These are phyloP conservation scores for Strigamia maritima DNA, from an alignment of 2,888 invertebrate species.

Conservation along the genomic window DNA sequence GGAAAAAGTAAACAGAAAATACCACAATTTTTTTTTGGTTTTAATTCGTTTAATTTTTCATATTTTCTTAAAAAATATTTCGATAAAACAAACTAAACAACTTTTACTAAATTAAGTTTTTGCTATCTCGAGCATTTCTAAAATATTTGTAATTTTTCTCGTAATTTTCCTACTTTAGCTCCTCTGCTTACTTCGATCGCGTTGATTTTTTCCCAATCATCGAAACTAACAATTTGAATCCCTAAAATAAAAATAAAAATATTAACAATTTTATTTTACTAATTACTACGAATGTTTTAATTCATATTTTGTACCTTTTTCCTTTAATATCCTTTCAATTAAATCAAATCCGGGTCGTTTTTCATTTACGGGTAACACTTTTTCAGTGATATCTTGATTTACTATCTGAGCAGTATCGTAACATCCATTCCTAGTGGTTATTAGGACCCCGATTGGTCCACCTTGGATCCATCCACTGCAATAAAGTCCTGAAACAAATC, in stretches of 20 bases:
- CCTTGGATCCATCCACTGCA: constrained; percentile 91
- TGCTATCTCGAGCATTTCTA: constrained; percentile 66
- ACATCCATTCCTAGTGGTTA: constrained; percentile 91
- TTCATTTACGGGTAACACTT: constrained; percentile 47
- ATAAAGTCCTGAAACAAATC: constrained; percentile 56
- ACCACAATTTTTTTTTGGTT: too few species aligned
- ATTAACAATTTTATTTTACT: constrained; percentile 10
- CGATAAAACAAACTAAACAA: too few species aligned
- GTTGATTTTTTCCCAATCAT: constrained; percentile 81
- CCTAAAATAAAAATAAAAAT: constrained; percentile 46
- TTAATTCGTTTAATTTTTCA: too few species aligned
- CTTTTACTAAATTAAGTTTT: too few species aligned
- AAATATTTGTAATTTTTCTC: constrained; percentile 78
- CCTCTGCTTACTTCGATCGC: constrained; percentile 69
- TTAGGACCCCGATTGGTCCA: constrained; percentile 87
- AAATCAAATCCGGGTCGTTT: constrained; percentile 63
- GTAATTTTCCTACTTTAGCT: constrained; percentile 68
- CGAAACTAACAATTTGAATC: constrained; percentile 67
- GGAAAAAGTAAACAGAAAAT: too few species aligned
- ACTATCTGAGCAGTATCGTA: constrained; percentile 68
- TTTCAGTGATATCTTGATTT: constrained; percentile 63
- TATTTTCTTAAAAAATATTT: too few species aligned
- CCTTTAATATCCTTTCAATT: constrained; percentile 56
- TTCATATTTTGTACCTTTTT: constrained; percentile 56
- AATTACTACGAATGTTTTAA: background rate